A percentile compares a stretch with the other conserved stretches of the same genome.
These are phyloP conservation scores for Leptarthrus brevirostris DNA, from an alignment of 2,888 invertebrate species.

Conservation along the genomic window DNA sequence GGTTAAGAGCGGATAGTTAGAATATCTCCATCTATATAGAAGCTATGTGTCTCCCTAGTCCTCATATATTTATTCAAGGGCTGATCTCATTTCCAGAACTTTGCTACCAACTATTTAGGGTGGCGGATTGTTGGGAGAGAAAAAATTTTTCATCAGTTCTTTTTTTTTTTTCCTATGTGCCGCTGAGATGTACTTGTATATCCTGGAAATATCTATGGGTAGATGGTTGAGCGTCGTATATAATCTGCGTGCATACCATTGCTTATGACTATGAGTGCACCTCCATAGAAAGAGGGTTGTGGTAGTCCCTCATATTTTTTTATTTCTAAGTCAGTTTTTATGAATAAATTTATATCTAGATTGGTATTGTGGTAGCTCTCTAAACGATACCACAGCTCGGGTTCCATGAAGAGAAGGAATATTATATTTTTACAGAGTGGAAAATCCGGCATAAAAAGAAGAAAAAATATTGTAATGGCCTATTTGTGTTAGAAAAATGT, in stretches of 20 bases:
- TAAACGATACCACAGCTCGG: conserved; percentile 22
- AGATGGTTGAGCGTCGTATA: conserved; percentile 32
- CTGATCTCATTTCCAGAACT: conserved; percentile 44
- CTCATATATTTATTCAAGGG: conserved; percentile 42
- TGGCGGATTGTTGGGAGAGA: not conserved
- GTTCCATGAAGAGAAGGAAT: not conserved
- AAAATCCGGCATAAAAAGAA: not conserved
- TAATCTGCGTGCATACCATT: conserved; percentile 4
- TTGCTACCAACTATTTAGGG: conserved; percentile 40
- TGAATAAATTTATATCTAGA: conserved; percentile 40
- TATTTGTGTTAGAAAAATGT: not conserved
- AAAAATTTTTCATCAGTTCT: not conserved
- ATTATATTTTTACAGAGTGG: not conserved
- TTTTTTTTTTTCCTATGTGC: not conserved
- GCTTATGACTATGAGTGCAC: conserved; percentile 26
- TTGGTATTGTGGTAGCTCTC: conserved; percentile 25
- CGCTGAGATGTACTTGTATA: conserved; percentile 6
- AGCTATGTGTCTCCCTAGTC: conserved; percentile 33
- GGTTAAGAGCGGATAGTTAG: conserved; percentile 36
- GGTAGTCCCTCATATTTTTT: not conserved
- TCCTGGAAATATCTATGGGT: conserved; percentile 25
- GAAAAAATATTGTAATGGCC: not conserved
- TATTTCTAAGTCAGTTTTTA: not conserved
- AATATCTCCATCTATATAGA: conserved; percentile 30
- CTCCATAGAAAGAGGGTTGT: not conserved